Base-by-base conservation (phyloP, 2,888 invertebrate genomes). In the Thyatira batis region DNA sequence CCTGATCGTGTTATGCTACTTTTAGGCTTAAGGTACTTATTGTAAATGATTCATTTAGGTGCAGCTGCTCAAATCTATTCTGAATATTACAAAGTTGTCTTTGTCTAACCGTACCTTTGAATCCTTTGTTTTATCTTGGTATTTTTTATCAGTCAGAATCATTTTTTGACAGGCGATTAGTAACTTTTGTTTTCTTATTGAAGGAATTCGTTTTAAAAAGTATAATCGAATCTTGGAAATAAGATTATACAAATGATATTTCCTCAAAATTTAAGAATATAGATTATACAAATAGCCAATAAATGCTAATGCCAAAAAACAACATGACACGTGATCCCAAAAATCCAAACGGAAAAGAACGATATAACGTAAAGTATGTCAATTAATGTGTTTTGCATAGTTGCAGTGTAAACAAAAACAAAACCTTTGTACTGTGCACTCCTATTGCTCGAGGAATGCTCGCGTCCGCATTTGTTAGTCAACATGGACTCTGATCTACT, bases 361-460 rank as follows among this genome's bases (percentile, higher is more conserved):
- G 6, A 3, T 23, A 23, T 6, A 23, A 23, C n/a, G 23, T 6
- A 17, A 17, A 39, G 39, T 39, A 39, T 39, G 39, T 39, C 17
- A 39, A 11, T 17, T 17, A 17, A 39, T 17, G 17, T 39, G 17
- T 17, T 39, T 39, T 39, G 39, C 39, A 39, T 39, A 39, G 39
- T 39, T 5, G 39, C 39, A 39, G 2, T 28, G 49, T 49, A 55
- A 60, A 60, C 56, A 56, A 48, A 23, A 56, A 56, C 52, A 60
- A 23, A 51, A 57, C 51, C 57, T 53, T 53, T 53, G 53, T 28
- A 52, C 55, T 43, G n/a, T 28, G 45, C 10, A 10, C 33, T 33
- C 33, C n/a, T 33, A 33, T 33, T 17, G 39, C 39, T n/a, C 13
- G 13, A 17, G 17, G 39, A 39, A 39, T 39, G 39, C 17, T 39